Evolutionary conservation across 2,888 invertebrate species (phyloP), one percentile per base, ranked within the genome.

Genomic region (Leptopilina myrica): DNA sequence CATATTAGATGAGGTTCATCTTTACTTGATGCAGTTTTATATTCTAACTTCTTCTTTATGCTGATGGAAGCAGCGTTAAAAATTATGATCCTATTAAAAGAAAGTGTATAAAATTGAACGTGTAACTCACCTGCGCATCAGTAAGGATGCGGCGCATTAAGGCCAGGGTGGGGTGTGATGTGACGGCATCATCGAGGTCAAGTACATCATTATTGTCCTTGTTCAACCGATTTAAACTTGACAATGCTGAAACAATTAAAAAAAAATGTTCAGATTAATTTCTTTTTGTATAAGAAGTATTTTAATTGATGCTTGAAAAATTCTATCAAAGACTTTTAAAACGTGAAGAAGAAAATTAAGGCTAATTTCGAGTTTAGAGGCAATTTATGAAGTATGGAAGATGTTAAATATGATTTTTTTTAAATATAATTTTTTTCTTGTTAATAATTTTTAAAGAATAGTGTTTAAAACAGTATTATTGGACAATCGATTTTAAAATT

Each of bases 121-220:
- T 64, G 33, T 64, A 73, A 87, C 91, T 93, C 92, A 96, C 95
- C 95, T 96, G 96, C 92, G 96, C 96, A 94, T 97, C 96, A 92
- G 96, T 94, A 91, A 97, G 94, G 92, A 97, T 95, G 91, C 95
- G 95, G 93, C 96, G 95, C 95, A 97, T 96, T 93, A 97, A 95
- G 93, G 95, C 95, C 96, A 96, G 95, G 93, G 95, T 95, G 94
- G 95, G 94, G 93, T 95, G 93, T 80, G 81, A 81, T 89, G 90
- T 87, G 87, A 88, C 90, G 84, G 89, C 91, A 91, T 91, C 86
- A 85, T 91, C 88, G 85, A 89, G 88, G 80, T 87, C 88, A 85
- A 90, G 87, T 85, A 86, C 88, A 85, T 90, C 91, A 79, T 43
- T 43, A 43, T 90, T 90, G 84, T 91, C 89, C 85, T 90, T 90